These are phyloP conservation scores for Drosophila persimilis DNA, from an alignment of 1,140 invertebrate genomes.

Conservation along the genomic window DNA sequence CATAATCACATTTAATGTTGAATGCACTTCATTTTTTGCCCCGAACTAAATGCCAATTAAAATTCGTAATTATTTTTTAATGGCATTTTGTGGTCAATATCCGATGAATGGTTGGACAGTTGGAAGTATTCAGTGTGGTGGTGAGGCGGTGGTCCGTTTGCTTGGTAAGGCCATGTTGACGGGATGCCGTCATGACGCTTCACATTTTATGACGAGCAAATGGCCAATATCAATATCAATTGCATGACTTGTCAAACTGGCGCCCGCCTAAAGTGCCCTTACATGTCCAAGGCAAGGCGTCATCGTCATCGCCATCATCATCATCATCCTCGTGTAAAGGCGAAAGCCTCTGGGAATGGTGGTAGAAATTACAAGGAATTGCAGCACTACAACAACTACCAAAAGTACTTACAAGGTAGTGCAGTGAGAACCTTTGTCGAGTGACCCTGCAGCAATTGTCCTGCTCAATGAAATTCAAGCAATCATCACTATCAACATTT, in stretches of 20 bases:
- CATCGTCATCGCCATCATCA: too few relatives aligned
- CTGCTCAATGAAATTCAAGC: slow-evolving; percentile 63
- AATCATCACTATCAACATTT: slow-evolving; percentile 74
- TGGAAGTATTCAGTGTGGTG: slow-evolving; percentile 8
- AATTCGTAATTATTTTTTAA: slow-evolving; percentile 81
- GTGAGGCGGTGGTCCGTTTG: slow-evolving; percentile 9
- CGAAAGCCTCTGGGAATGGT: not conserved
- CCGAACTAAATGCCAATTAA: slow-evolving; percentile 77
- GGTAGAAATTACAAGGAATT: slow-evolving; percentile 73
- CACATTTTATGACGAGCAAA: slow-evolving; percentile 53
- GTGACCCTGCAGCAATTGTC: slow-evolving; percentile 19
- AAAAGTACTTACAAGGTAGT: slow-evolving; percentile 45
- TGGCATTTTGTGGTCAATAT: slow-evolving; percentile 80
- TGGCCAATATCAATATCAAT: slow-evolving; percentile 65
- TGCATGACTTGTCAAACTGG: slow-evolving; percentile 69
- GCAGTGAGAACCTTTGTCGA: slow-evolving; percentile 30
- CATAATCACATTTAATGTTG: slow-evolving; percentile 56
- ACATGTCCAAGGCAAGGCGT: slow-evolving; percentile 14
- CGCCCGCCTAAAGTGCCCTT: slow-evolving; percentile 48
- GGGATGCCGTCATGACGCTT: slow-evolving; percentile 36
- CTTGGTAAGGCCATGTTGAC: slow-evolving; percentile 34
- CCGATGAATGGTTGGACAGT: slow-evolving; percentile 62
- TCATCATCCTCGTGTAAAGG: too few relatives aligned
- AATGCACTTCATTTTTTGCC: slow-evolving; percentile 59
- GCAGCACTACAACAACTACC: slow-evolving; percentile 39